Base-by-base conservation (phyloP, 2,113 vertebrate genomes). In the Platysteira castanea region DNA sequence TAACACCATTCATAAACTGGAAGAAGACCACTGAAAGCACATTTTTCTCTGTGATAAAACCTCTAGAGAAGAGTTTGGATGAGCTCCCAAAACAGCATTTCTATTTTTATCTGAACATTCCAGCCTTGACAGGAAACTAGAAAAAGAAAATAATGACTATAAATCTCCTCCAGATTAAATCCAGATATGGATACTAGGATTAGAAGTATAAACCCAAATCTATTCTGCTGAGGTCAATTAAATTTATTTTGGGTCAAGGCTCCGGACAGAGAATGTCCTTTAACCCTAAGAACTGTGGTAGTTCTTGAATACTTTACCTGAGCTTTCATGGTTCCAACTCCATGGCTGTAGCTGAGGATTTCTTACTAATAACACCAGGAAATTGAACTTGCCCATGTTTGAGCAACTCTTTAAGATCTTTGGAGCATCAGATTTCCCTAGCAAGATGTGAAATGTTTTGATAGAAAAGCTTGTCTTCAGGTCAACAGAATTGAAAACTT, bases 311-410 rank as follows among this genome's bases (percentile, higher is more conserved):
- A 71, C 41, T 87, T 87, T 60, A 42, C 28, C 17, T 23, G 24
- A 39, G 59, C 19, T 42, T 79, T 64, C 23, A 37, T 1, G 5
- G 7, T 75, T 80, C 20, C 14, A 57, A 13, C 12, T 84, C 56
- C 8, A 10, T 1, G 1, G 16, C 21, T 64, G 19, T 57, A 6
- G 4, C 16, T n/a, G 54, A 86, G 17, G 27, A 63, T 81, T 93
- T 39, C 47, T 90, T 47, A 7, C 27, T 73, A 17, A 39, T 52
- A 53, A 30, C 20, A n/a, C 13, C 52, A 64, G 42, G 13, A 80
- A 16, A 42, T 60, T 4, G 5, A 81, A 54, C 42, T 47, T 3
- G 1, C 5, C 15, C 1, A 1, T 59, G 4, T 84, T 86, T 2
- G 1, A 49, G 7, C 0, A 7, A 22, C 10, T 33, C 21, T 67